Evolutionary conservation across 2,113 vertebrate species (phyloP).

Genomic region (Saccopteryx leptura): DNA sequence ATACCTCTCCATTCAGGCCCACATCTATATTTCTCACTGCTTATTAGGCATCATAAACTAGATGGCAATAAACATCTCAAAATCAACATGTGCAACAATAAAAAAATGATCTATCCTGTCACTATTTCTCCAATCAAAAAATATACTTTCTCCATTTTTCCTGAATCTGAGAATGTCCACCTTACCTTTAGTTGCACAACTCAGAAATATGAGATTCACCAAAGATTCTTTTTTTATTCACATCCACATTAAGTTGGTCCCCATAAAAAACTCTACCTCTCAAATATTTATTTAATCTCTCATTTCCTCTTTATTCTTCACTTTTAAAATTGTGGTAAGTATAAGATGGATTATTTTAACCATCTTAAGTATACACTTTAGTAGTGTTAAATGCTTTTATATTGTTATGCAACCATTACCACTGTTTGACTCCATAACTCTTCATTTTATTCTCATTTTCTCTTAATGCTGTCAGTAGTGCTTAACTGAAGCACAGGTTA

Average conservation of each 20-base stretch:
- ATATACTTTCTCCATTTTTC: background rate
- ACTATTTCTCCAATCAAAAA: background rate
- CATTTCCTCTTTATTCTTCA: background rate
- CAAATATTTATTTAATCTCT: background rate
- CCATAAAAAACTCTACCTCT: background rate
- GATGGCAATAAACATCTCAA: constrained; percentile 14
- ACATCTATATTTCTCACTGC: constrained; percentile 56
- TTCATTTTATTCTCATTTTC: background rate
- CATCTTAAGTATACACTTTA: background rate
- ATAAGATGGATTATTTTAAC: background rate
- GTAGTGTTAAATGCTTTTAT: background rate
- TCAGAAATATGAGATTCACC: background rate
- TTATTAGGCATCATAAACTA: constrained; percentile 67
- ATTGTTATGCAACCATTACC: background rate
- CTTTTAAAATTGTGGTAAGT: background rate
- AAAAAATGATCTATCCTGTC: constrained; percentile 3
- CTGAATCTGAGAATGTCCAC: background rate
- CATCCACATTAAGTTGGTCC: background rate
- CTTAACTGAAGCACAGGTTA: background rate
- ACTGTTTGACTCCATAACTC: background rate
- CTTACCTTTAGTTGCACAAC: background rate
- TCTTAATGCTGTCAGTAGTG: background rate
- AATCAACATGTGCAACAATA: constrained; percentile 49
- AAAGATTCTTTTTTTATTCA: background rate
- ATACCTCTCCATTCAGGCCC: constrained; percentile 58